Base-by-base conservation (phyloP, 2,888 invertebrate genomes). In the Apomyelois bistriatella region DNA sequence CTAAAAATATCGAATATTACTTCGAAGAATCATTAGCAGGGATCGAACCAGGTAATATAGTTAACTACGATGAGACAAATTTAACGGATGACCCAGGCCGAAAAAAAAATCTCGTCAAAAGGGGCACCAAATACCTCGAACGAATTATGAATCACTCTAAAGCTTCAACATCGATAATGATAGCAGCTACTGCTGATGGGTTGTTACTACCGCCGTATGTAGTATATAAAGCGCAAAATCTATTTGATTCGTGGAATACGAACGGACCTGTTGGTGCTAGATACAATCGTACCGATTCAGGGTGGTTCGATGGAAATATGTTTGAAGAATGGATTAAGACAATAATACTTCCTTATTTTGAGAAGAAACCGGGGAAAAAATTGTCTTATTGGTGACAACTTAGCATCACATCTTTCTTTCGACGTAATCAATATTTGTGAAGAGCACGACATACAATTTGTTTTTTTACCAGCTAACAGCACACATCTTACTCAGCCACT, bases 321-420 rank as follows among this genome's bases (percentile, higher is more conserved):
- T 79, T 79, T 63, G 64, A 71, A 58, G 70, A 77, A 49, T 76
- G 69, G 68, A 62, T 76, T 10, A 53, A 58, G 28, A 55, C 57
- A 10, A 51, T 63, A 2, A 46, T 61, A 2, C 51, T 66, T n/a
- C 61, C 62, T 12, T 62, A 46, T 54, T 58, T 67, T 30, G 57
- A 62, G 50, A 57, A 61, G 40, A 59, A 60, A 37, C 49, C 40
- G 12, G 74, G 73, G 22, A 60, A 48, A 38, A 75, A 76, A 57
- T 61, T 69, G 9, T n/a, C 15, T 78, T 5, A 62, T 82, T 48
- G 78, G 79, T 3, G 74, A 82, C 55, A 81, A 79, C 59, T 57
- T 82, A 47, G 63, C 70, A 6, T 65, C 65, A 42, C 76, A 81
- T 52, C 57, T 77, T 22, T 68, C 61, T 46, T 15, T 54, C 12